These are phyloP conservation scores for Opisthograptis luteolata DNA, from an alignment of 2,888 invertebrate species.

Conservation along the genomic window DNA sequence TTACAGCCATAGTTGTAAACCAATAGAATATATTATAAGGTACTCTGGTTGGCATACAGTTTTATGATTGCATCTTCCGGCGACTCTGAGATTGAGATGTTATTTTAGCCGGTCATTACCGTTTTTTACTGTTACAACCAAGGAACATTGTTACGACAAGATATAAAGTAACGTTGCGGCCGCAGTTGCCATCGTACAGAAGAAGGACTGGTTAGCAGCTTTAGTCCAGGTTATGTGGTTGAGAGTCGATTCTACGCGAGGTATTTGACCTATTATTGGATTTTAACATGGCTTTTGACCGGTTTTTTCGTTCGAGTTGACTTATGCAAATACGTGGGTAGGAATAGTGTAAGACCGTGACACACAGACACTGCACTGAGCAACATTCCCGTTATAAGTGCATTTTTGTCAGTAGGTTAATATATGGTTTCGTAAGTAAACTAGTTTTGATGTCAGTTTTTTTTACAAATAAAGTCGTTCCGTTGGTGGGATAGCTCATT, in stretches of 20 bases:
- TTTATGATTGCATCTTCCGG: constrained; percentile 5
- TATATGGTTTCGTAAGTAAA: constrained; percentile 11
- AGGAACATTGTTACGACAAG: constrained; percentile 36
- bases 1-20: no score
- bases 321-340: constrained; percentile 31
- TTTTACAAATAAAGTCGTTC: constrained; percentile 6
- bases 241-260: constrained; percentile 35
- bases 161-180: no score
- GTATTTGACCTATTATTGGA: constrained; percentile 50
- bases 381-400: constrained; percentile 31
- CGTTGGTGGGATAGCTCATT: neutral
- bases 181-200: no score
- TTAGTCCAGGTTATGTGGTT: no score
- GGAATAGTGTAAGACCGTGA: constrained; percentile 27
- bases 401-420: constrained; percentile 28
- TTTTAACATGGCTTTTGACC: constrained; percentile 35
- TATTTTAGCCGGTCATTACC: constrained; percentile 25
- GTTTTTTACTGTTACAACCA: constrained; percentile 37
- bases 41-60: no score
- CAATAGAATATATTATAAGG: no score
- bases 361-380: constrained; percentile 31
- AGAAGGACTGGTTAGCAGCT: no score
- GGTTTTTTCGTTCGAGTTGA: constrained; percentile 32
- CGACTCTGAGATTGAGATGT: constrained; percentile 1
- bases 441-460: constrained; percentile 20